phyloP scores from a whole-genome alignment of 2,797 vertebrate species.

The Syndactyla subalaris region DNA sequence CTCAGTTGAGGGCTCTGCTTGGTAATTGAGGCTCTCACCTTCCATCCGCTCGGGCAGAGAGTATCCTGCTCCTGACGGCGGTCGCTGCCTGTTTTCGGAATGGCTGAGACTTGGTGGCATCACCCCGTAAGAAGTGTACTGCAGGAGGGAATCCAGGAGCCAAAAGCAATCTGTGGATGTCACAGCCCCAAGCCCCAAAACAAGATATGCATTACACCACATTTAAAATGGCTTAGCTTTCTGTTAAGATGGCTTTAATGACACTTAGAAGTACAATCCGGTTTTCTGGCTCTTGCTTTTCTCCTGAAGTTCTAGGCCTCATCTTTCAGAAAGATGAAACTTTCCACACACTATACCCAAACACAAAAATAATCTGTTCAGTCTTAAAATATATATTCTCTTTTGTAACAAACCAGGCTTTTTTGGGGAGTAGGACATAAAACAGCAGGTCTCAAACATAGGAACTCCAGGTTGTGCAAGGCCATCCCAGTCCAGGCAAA shows the following conservation, averaged over 20 bases:
- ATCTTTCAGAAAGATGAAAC: neutral
- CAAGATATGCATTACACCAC: neutral
- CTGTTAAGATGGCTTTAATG: neutral
- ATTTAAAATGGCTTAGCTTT: neutral
- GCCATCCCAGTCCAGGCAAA: neutral
- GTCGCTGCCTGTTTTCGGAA: constrained; percentile 87
- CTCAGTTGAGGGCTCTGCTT: rapidly evolving
- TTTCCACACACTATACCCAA: neutral
- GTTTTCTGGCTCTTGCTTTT: neutral
- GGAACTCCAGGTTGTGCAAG: neutral
- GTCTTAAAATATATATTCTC: neutral
- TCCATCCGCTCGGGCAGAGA: constrained; percentile 91
- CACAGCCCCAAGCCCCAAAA: neutral
- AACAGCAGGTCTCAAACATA: neutral
- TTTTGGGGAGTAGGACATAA: neutral
- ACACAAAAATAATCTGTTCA: neutral
- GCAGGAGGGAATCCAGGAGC: constrained; percentile 94
- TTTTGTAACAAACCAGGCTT: neutral
- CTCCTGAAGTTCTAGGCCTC: neutral
- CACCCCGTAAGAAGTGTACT: constrained; percentile 94
- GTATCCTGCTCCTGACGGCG: constrained; percentile 82
- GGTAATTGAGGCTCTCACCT: constrained; percentile 75
- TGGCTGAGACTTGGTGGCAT: constrained; percentile 94
- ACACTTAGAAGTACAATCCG: neutral
- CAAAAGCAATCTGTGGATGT: constrained; percentile 92